phyloP scores from a whole-genome alignment of 1,140 invertebrate genomes.

The Euura lappo region DNA sequence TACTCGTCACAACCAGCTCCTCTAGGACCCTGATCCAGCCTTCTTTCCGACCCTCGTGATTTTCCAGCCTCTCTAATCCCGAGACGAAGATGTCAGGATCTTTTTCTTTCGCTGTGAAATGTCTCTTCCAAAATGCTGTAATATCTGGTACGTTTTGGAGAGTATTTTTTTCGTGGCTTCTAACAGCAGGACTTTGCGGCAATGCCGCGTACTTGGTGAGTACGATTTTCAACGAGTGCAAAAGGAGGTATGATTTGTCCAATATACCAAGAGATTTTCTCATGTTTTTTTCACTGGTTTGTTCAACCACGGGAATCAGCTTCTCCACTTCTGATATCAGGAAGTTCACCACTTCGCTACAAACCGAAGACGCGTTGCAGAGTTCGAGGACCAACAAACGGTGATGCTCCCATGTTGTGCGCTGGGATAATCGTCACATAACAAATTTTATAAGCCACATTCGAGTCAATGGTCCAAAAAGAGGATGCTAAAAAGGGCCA shows the following conservation, averaged over 20 bases:
- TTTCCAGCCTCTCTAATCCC: background rate
- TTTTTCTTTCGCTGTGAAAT: background rate
- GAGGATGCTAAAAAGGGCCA: background rate
- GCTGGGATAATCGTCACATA: background rate
- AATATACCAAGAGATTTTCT: background rate
- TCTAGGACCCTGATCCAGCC: background rate
- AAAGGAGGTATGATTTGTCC: conserved; percentile 1
- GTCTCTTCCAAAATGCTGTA: background rate
- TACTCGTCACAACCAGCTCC: background rate
- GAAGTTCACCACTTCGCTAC: background rate
- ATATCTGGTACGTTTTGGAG: background rate
- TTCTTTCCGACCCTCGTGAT: background rate
- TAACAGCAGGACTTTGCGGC: background rate
- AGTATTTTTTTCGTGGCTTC: background rate
- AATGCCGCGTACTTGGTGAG: conserved; percentile 8
- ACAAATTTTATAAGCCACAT: background rate
- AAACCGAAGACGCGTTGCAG: conserved; percentile 9
- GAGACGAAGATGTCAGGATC: background rate
- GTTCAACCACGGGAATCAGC: background rate
- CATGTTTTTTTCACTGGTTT: background rate
- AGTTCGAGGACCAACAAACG: background rate
- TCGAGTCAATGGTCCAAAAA: too few relatives aligned
- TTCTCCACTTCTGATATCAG: conserved; percentile 3
- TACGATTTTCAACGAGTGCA: background rate
- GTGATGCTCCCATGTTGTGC: conserved; percentile 8